Evolutionary conservation across 2,888 invertebrate species (phyloP).

Genomic region (Poecilobothrus nobilitatus): DNA sequence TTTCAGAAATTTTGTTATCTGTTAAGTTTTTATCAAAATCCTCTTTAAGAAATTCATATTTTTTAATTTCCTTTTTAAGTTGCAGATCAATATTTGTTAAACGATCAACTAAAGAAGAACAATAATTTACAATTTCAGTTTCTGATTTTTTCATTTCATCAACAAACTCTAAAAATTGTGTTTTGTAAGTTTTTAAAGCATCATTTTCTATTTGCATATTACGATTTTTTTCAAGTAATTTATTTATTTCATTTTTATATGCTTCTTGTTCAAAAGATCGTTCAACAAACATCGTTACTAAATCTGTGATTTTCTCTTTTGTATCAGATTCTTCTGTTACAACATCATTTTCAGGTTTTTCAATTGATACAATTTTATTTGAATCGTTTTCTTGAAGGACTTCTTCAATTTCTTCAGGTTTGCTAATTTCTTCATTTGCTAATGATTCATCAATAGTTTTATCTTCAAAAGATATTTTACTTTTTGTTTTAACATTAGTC

Average conservation of each 20-base stretch:
- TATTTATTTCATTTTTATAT: constrained; percentile 21
- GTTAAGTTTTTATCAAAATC: constrained; percentile 36
- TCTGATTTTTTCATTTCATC: constrained; percentile 30
- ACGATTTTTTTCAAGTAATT: constrained; percentile 25
- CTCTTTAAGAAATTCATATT: constrained; percentile 34
- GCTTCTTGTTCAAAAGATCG: constrained; percentile 23
- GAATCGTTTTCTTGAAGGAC: no score
- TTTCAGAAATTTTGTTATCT: constrained; percentile 29
- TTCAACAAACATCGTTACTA: constrained; percentile 30
- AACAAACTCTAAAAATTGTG: constrained; percentile 21
- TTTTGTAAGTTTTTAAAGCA: constrained; percentile 31
- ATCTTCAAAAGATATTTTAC: constrained; percentile 30
- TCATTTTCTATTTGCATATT: constrained; percentile 31
- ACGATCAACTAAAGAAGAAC: constrained; percentile 31
- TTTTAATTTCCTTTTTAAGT: constrained; percentile 28
- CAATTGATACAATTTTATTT: not conserved
- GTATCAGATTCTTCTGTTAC: not conserved
- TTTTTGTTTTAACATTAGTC: constrained; percentile 1
- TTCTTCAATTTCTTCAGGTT: not conserved
- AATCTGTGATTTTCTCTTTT: not conserved
- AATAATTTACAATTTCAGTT: constrained; percentile 29
- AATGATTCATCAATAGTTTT: constrained; percentile 27
- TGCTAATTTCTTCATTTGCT: constrained; percentile 29
- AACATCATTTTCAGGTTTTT: not conserved
- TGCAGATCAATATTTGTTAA: constrained; percentile 29